These are phyloP conservation scores for Pterois miles DNA, from an alignment of 2,797 vertebrate species.

Conservation along the genomic window DNA sequence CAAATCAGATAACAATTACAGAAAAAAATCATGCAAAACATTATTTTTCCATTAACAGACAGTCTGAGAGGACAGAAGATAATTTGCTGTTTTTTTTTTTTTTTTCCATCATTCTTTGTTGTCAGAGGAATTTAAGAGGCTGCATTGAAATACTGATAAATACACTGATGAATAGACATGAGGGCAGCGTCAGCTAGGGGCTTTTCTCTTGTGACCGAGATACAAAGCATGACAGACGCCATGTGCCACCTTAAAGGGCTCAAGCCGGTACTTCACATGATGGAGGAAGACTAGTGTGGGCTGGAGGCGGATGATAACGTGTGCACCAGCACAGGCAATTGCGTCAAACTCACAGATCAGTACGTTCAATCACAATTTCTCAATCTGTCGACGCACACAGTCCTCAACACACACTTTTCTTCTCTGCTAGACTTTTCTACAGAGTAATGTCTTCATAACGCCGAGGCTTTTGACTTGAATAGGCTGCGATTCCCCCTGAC, in stretches of 20 bases:
- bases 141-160: constrained; percentile 3
- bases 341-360: constrained; percentile 27
- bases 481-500: constrained; percentile 34
- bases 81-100: background rate
- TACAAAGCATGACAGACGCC: constrained; percentile 40
- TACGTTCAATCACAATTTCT: constrained; percentile 9
- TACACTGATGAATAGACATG: background rate
- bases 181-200: background rate
- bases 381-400: background rate
- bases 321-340: background rate
- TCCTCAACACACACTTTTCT: background rate
- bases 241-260: constrained; percentile 35
- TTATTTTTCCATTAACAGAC: background rate
- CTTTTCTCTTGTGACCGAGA: background rate
- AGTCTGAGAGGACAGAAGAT: background rate
- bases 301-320: constrained; percentile 52
- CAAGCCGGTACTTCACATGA: constrained; percentile 51
- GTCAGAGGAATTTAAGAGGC: background rate
- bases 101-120: background rate
- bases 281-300: constrained; percentile 36
- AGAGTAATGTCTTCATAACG: constrained; percentile 20
- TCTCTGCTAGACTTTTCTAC: background rate
- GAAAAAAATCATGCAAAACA: background rate
- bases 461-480: background rate
- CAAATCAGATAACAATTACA: background rate